Evolutionary conservation across 1,140 invertebrate genomes (phyloP), one percentile per base, ranked within the genome.

Genomic region (Caenorhabditis inopinata): DNA sequence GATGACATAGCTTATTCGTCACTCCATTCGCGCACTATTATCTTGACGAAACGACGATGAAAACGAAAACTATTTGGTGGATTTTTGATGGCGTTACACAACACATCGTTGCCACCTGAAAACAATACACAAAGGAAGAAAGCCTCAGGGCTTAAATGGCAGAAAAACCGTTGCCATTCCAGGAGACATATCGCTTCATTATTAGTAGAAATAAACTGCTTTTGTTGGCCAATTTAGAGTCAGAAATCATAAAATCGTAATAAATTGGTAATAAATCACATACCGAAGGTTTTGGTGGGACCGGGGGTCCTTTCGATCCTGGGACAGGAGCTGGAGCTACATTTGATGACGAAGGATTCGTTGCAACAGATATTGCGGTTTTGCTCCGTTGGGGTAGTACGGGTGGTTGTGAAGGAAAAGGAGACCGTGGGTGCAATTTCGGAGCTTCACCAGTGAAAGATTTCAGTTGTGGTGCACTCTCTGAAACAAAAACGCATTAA

Each of bases 201-300:
- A 38, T 38, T 32, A 42, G 32, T 68, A 18, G 32, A 68, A 68
- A 68, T 68, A 32, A 68, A 68, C 58, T 42, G 58, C 58, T 68
- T 68, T 68, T 68, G 58, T 68, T 68, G 11, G 48, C 7, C 11
- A 12, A 3, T 18, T 12, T 68, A 6, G 3, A 12, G 38, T 1
- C 5, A 7, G 38, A n/a, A 38, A 32, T 11, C 35, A 5, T 38
- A 23, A 68, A 68, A 29, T 38, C 38, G 58, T 32, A 38, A 42
- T 18, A 68, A 32, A 29, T 42, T 18, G 46, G 11, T 62, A 48
- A 76, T 21, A n/a, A 4, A 47, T 18, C n/a, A 85, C 83, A 9
- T 51, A 84, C 84, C 27, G 48, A 79, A 53, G 84, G 84, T 58
- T 84, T 84, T 23, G 84, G 84, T 14, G 84, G 84, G 11, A 84